phyloP scores from a whole-genome alignment of 2,797 vertebrate species.

The Danionella dracula region DNA sequence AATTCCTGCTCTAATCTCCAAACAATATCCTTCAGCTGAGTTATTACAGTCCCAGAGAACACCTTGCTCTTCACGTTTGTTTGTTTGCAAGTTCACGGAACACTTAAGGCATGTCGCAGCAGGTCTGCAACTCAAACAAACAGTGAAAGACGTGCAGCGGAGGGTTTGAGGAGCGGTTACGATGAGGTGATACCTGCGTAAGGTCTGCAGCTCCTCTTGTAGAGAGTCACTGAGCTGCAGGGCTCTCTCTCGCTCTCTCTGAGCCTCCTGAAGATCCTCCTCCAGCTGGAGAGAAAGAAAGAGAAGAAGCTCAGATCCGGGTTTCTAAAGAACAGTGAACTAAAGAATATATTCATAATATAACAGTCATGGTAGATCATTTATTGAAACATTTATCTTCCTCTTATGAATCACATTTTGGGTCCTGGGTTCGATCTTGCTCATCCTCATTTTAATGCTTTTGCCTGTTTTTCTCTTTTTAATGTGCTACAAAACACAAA shows the following conservation, averaged over 20 bases:
- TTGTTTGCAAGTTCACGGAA: constrained; percentile 5
- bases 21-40: neutral
- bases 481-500: no score
- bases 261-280: constrained; percentile 67
- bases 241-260: constrained; percentile 70
- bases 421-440: no score
- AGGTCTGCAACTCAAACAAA: neutral
- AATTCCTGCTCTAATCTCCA: neutral
- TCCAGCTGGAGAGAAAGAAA: constrained; percentile 45
- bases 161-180: no score
- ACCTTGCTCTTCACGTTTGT: neutral
- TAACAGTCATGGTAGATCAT: no score
- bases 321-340: no score
- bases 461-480: no score
- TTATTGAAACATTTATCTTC: no score
- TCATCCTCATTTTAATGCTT: no score
- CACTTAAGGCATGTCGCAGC: neutral
- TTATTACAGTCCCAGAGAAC: neutral
- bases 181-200: constrained; percentile 74
- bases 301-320: neutral
- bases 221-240: constrained; percentile 66
- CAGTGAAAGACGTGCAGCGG: constrained; percentile 63
- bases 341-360: no score
- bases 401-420: no score
- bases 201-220: constrained; percentile 74